Evolutionary conservation across 2,113 vertebrate species (phyloP), one percentile per base, ranked within the genome.

Genomic region (Daubentonia madagascariensis): DNA sequence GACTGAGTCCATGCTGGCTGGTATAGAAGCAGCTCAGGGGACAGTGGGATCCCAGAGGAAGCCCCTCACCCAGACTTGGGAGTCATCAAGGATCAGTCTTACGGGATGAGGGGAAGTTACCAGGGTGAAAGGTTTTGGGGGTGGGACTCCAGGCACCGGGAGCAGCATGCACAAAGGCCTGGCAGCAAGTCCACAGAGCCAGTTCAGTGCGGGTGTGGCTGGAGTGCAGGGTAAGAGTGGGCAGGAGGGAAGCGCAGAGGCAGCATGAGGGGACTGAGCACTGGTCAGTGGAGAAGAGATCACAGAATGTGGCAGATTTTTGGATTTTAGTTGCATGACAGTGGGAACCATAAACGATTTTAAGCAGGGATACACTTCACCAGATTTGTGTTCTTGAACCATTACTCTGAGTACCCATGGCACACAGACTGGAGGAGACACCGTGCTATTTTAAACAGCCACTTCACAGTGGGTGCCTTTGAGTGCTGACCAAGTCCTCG

Each of bases 251-350:
- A 23, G 22, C 18, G 23, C 7, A 76, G 37, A 57, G 52, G 16
- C 22, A 45, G 95, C n/a, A 32, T 18, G 3, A 52, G 12, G 59
- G 40, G 59, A 7, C 43, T 2, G 16, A 14, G 73, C 59, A 25
- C 3, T 7, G 8, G 40, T 63, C 37, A 11, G 10, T 10, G 75
- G 23, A 43, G 13, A 72, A 20, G 3, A 12, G 79, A 13, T 65
- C 25, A 6, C 0, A 0, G 61, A 54, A 17, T 0, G 1, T 14
- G 61, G 80, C 59, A 59, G 40, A 61, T 8, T 45, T 25, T 18
- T 1, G 14, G 35, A 11, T 43, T 72, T 43, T 12, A 12, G 8
- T 18, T 13, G 35, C 13, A 0, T 40, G 70, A 59, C 20, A 12
- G 1, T 45, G 75, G 50, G 81, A 84, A 25, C 48, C 22, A 30